A percentile compares a stretch with the other conserved stretches of the same genome.
Evolutionary conservation across 1,140 invertebrate species (phyloP).

Genomic region (Carcinoscorpius rotundicauda): DNA sequence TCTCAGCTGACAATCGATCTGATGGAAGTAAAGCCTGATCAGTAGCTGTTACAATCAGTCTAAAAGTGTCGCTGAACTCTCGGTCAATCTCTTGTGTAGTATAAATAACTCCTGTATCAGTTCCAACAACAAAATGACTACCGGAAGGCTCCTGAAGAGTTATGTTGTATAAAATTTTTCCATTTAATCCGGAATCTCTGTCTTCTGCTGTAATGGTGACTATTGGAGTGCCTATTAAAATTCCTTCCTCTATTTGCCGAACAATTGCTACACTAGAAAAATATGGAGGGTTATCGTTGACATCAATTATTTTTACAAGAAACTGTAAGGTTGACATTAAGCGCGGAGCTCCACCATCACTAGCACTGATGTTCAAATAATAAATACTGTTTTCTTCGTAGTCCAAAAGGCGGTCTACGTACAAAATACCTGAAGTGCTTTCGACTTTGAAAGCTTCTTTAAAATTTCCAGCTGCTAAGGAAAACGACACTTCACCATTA

Average conservation of each 20-base stretch:
- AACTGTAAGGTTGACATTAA: constrained; percentile 68
- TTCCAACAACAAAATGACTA: constrained; percentile 74
- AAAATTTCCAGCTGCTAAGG: constrained; percentile 69
- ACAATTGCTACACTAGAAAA: constrained; percentile 86
- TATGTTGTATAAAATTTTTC: constrained; percentile 77
- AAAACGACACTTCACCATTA: constrained; percentile 78
- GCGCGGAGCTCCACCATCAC: constrained; percentile 67
- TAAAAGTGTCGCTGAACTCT: constrained; percentile 70
- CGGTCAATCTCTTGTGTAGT: constrained; percentile 71
- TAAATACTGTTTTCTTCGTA: constrained; percentile 74
- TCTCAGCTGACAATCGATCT: constrained; percentile 67
- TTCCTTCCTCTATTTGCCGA: constrained; percentile 73
- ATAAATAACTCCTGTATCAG: constrained; percentile 71
- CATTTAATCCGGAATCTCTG: constrained; percentile 82
- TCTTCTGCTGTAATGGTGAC: constrained; percentile 85
- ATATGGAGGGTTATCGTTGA: constrained; percentile 84
- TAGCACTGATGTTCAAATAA: constrained; percentile 71
- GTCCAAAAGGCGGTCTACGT: constrained; percentile 70
- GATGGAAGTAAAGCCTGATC: constrained; percentile 50
- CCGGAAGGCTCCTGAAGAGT: constrained; percentile 64
- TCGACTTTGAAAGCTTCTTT: constrained; percentile 79
- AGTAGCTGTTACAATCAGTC: constrained; percentile 37
- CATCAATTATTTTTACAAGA: constrained; percentile 66
- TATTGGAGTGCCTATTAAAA: constrained; percentile 70
- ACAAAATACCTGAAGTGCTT: constrained; percentile 62